These are phyloP conservation scores for Andrena cerasifolii DNA, from an alignment of 1,140 invertebrate genomes.

Conservation along the genomic window DNA sequence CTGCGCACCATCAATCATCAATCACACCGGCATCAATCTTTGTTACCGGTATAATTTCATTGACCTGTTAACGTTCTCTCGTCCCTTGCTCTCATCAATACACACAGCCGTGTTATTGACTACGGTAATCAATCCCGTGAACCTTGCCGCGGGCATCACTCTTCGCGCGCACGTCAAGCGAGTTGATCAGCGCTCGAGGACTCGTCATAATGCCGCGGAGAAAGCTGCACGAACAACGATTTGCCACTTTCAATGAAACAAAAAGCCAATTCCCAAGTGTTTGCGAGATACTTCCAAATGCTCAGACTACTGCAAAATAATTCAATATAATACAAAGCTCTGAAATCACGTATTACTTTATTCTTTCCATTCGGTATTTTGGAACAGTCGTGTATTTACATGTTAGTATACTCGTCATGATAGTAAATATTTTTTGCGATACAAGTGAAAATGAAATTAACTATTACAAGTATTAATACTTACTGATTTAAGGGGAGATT, in stretches of 20 bases:
- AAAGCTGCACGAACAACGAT: background rate
- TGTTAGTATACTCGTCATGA: too few relatives aligned
- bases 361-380: too few relatives aligned
- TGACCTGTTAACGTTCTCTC: conserved; percentile 69
- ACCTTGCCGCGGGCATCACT: conserved; percentile 65
- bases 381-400: too few relatives aligned
- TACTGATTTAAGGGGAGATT: too few relatives aligned
- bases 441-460: too few relatives aligned
- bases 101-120: conserved; percentile 67
- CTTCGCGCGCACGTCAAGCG: conserved; percentile 52
- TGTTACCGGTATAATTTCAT: conserved; percentile 69
- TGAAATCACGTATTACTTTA: too few relatives aligned
- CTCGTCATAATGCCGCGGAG: conserved; percentile 14
- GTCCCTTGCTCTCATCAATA: conserved; percentile 59
- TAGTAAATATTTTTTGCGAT: too few relatives aligned
- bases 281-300: too few relatives aligned
- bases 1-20: conserved; percentile 66
- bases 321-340: too few relatives aligned
- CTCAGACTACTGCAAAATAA: too few relatives aligned
- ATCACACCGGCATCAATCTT: conserved; percentile 68
- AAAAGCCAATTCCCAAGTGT: too few relatives aligned
- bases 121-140: conserved; percentile 67
- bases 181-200: conserved; percentile 54
- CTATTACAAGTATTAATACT: too few relatives aligned
- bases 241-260: conserved; percentile 4